A percentile compares a stretch with the other conserved stretches of the same genome.
These are phyloP conservation scores for Coelinius sp. DNA, from an alignment of 2,888 invertebrate genomes.

Conservation along the genomic window DNA sequence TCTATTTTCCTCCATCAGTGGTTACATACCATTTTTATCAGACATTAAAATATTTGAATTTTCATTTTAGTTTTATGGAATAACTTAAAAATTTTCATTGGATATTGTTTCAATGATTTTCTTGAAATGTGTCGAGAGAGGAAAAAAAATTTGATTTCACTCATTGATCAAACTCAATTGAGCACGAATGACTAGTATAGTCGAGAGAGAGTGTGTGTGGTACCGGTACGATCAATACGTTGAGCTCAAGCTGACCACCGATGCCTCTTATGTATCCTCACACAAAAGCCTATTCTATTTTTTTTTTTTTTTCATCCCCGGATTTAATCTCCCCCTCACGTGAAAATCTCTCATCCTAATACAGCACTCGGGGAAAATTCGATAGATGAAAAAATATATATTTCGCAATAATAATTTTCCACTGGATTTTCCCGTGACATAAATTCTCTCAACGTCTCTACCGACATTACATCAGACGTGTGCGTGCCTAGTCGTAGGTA, in stretches of 20 bases:
- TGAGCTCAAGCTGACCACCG: slow-evolving; percentile 44
- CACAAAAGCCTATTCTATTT: background rate
- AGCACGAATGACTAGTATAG: background rate
- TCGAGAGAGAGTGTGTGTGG: too few relatives aligned
- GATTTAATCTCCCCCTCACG: background rate
- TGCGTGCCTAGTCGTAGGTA: slow-evolving; percentile 13
- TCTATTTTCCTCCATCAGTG: too few relatives aligned
- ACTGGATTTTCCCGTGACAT: slow-evolving; percentile 3
- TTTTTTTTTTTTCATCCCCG: background rate
- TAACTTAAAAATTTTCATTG: too few relatives aligned
- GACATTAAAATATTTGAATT: too few relatives aligned
- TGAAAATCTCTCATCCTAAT: background rate
- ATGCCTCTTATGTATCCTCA: slow-evolving; percentile 14
- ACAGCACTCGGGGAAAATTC: background rate
- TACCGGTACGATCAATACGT: background rate
- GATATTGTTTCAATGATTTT: background rate
- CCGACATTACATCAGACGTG: slow-evolving; percentile 29
- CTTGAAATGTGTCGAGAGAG: too few relatives aligned
- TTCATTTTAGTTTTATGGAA: too few relatives aligned
- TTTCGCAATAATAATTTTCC: slow-evolving; percentile 9
- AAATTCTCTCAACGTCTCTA: slow-evolving; percentile 1
- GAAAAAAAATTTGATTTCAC: too few relatives aligned
- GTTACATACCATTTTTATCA: too few relatives aligned
- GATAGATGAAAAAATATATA: background rate
- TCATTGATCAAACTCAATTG: slow-evolving; percentile 6